These are phyloP conservation scores for Stichopus horrens DNA, from an alignment of 53 echinoderm and acorn worm genomes.

Conservation along the genomic window DNA sequence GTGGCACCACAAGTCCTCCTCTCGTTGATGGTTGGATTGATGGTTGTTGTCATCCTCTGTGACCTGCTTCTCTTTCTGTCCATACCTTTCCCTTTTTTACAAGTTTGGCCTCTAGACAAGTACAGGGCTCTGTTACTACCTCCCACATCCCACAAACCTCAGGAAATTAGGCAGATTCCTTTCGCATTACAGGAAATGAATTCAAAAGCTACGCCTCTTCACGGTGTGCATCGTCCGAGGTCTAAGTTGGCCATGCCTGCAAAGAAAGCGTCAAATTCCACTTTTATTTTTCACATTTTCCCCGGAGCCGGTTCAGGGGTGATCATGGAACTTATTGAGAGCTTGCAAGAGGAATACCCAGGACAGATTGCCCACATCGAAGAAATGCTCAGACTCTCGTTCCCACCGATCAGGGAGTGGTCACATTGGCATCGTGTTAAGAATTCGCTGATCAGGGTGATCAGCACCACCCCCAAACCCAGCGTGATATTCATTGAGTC, in stretches of 20 bases:
- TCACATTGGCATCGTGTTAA: slow-evolving; percentile 9
- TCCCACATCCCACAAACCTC: neutral
- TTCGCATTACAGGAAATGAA: neutral
- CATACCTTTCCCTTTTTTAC: neutral
- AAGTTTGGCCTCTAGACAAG: neutral
- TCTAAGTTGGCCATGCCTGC: neutral
- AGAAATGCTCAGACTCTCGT: slow-evolving; percentile 32
- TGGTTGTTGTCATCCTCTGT: neutral
- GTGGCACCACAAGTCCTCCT: neutral
- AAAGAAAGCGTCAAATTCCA: slow-evolving; percentile 1
- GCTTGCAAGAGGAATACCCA: neutral
- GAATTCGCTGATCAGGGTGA: slow-evolving; percentile 1
- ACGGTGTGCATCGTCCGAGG: neutral
- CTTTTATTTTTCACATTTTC: slow-evolving; percentile 22
- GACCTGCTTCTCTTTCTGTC: neutral
- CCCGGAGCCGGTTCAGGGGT: slow-evolving; percentile 28
- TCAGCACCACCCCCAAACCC: slow-evolving; percentile 18
- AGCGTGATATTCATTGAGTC: slow-evolving; percentile 20
- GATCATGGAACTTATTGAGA: slow-evolving; percentile 10
- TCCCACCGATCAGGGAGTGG: slow-evolving; percentile 19
- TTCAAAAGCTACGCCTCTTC: neutral
- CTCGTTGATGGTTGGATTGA: neutral
- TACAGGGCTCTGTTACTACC: neutral
- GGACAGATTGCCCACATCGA: slow-evolving; percentile 14
- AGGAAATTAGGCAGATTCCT: neutral